These are phyloP conservation scores for Holothuria scabra DNA, from an alignment of 53 echinoderm and acorn worm genomes.

Conservation along the genomic window DNA sequence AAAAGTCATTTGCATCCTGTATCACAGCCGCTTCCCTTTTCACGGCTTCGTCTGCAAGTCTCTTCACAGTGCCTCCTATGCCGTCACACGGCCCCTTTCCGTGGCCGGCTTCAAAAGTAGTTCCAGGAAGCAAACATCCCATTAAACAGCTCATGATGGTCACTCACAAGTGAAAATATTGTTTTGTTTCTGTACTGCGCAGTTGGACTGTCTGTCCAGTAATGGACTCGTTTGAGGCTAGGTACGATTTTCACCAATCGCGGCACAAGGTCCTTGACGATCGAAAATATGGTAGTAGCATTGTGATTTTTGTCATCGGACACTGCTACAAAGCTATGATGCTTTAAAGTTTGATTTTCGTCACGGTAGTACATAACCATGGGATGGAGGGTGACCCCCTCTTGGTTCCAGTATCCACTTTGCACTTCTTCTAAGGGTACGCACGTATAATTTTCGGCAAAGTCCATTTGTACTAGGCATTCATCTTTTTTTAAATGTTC, in stretches of 20 bases:
- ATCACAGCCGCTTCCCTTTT: neutral
- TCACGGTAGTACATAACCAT: constrained; percentile 54
- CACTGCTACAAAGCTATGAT: neutral
- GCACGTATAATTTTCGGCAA: constrained; percentile 62
- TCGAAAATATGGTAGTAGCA: neutral
- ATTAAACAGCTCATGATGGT: neutral
- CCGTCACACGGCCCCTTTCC: too few relatives aligned
- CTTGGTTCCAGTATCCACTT: constrained; percentile 67
- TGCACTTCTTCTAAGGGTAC: constrained; percentile 62
- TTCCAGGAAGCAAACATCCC: neutral
- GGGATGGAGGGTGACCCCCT: constrained; percentile 56
- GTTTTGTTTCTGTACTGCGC: constrained; percentile 1
- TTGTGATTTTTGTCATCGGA: constrained; percentile 21
- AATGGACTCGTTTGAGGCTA: neutral
- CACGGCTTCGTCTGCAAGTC: neutral
- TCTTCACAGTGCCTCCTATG: neutral
- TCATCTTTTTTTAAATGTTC: constrained; percentile 5
- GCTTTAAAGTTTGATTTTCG: neutral
- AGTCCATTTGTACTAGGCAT: constrained; percentile 55
- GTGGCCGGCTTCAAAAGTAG: neutral
- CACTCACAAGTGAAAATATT: neutral
- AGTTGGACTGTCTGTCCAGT: constrained; percentile 31
- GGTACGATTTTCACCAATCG: neutral
- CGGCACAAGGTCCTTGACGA: neutral
- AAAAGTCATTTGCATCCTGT: neutral